phyloP scores from a whole-genome alignment of 2,797 vertebrate genomes.

The Alca torda region DNA sequence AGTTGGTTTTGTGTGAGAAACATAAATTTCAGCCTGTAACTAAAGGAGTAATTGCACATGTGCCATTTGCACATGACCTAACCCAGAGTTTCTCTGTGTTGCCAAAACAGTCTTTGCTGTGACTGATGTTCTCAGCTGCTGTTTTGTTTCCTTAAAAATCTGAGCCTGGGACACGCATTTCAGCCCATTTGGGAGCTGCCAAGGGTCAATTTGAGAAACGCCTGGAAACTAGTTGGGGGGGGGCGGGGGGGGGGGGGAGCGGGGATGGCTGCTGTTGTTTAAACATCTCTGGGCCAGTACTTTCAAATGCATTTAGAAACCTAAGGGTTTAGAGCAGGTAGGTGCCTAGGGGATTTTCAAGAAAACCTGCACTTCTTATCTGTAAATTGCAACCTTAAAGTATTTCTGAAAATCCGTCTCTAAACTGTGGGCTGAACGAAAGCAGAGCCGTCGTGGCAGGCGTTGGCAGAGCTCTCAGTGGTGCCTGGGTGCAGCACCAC shows the following conservation, averaged over 20 bases:
- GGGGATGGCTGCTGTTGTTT: not conserved
- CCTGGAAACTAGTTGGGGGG: not conserved
- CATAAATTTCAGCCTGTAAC: not conserved
- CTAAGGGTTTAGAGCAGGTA: not conserved
- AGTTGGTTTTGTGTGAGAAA: not conserved
- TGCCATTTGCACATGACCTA: constrained; percentile 24
- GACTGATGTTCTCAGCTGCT: constrained; percentile 59
- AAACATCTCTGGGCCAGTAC: not conserved
- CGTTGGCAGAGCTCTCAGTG: not conserved
- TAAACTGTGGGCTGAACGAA: not conserved
- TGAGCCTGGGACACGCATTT: rapidly evolving
- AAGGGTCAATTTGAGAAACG: not conserved
- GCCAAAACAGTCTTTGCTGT: constrained; percentile 29
- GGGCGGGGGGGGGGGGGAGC: rapidly evolving
- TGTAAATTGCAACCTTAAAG: not conserved
- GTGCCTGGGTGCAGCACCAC: not conserved
- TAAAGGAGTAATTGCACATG: not conserved
- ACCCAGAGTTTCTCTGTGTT: not conserved
- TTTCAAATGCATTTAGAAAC: not conserved
- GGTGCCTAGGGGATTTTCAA: not conserved
- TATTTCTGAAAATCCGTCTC: not conserved
- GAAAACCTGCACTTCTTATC: not conserved
- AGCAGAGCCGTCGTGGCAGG: not conserved
- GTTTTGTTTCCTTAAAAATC: constrained; percentile 47
- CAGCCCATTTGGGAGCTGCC: not conserved